Evolutionary conservation across 2,888 invertebrate species (phyloP).

Genomic region (Agriopis leucophaearia): DNA sequence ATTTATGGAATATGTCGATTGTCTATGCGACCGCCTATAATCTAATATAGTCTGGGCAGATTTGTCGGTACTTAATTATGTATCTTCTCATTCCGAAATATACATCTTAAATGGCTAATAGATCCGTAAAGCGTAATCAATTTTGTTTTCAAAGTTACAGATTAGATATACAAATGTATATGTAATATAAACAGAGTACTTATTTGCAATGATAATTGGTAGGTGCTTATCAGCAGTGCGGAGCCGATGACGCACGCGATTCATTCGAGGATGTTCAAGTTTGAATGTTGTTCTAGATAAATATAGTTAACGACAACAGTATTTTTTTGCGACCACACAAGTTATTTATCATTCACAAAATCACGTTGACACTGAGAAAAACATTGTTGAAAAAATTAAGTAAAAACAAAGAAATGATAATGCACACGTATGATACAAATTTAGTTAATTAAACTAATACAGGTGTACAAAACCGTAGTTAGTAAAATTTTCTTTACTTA

Average conservation of each 20-base stretch:
- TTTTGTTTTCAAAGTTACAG: conserved; percentile 37
- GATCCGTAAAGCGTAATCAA: background rate
- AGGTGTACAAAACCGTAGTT: too few species aligned
- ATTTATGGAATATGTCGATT: background rate
- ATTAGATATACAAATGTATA: conserved; percentile 67
- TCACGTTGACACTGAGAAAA: background rate
- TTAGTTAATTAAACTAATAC: too few species aligned
- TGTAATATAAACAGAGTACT: conserved; percentile 76
- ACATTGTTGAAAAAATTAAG: conserved; percentile 1
- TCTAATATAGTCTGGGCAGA: background rate
- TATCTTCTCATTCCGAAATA: background rate
- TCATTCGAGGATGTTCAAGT: conserved; percentile 56
- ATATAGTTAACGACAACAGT: conserved; percentile 14
- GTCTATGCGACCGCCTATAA: background rate
- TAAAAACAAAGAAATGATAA: background rate
- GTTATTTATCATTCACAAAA: background rate
- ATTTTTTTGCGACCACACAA: conserved; percentile 2
- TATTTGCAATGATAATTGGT: conserved; percentile 86
- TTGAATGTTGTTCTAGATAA: conserved; percentile 31
- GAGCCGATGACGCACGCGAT: conserved; percentile 83
- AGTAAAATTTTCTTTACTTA: too few species aligned
- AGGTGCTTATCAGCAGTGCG: conserved; percentile 80
- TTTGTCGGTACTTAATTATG: background rate
- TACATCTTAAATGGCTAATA: background rate
- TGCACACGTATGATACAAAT: too few species aligned